Evolutionary conservation across 2,888 invertebrate genomes (phyloP), one percentile per base, ranked within the genome.

Genomic region (Orthosia incerta): DNA sequence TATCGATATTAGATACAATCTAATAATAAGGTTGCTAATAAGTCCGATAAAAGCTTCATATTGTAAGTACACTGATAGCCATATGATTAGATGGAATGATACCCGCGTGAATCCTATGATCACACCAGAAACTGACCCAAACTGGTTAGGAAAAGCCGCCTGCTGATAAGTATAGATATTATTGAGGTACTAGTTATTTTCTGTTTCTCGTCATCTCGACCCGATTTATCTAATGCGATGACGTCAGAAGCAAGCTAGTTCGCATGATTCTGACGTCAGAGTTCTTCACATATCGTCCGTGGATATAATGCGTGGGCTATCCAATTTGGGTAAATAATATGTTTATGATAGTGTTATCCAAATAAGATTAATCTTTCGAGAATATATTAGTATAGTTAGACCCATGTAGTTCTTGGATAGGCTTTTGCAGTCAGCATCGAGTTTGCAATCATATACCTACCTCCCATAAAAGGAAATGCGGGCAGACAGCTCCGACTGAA

Each of bases 251-350:
- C 23, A 20, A 0, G 46, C 15, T 51, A 51, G 15, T 45, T 76
- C 50, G 45, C 60, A 61, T 57, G 50, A 7, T 16, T 70, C 18
- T 65, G 64, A 79, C 81, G 56, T 71, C 76, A 70, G n/a, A 59
- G 20, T 7, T 48, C 45, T 48, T 20, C 18, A 45, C 4, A 61
- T 48, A 62, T 62, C 62, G 16, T 53, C 2, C 15, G 31, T 66
- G 18, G 15, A 53, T 53, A n/a, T n/a, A 16, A 67, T 23, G 3
- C 13, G 31, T 31, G 26, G 1, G 4, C 1, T 62, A 45, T 46
- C 11, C 39, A 18, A 45, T 15, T 53, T 39, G 18, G 18, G n/a
- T 16, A 13, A 7, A 9, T 53, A 48, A 48, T 48, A 13, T 7
- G 4, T n/a, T 51, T 46, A 18, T 48, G 69, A 59, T 11, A 26